These are phyloP conservation scores for Rhodophaea formosa DNA, from an alignment of 2,888 invertebrate genomes.

Conservation along the genomic window DNA sequence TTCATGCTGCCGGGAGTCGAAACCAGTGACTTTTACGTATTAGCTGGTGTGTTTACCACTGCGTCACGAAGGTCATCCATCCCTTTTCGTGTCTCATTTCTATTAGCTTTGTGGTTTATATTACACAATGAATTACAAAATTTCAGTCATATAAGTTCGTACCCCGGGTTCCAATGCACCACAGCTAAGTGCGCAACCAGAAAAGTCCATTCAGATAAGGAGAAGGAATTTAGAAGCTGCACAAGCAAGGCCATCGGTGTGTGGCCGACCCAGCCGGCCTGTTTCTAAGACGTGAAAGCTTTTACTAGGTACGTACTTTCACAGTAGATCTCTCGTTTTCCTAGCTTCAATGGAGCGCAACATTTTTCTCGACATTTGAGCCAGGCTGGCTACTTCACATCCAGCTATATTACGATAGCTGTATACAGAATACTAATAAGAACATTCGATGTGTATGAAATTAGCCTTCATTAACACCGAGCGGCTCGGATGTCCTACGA, in stretches of 20 bases:
- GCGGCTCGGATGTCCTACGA: constrained; percentile 12
- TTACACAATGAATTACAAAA: no score
- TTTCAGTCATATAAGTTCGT: no score
- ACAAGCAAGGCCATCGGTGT: constrained; percentile 22
- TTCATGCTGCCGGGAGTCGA: no score
- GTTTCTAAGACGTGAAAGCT: constrained; percentile 10
- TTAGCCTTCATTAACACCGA: constrained; percentile 13
- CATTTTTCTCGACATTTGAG: neutral
- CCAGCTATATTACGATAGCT: constrained; percentile 2
- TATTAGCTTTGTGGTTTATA: no score
- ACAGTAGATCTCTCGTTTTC: constrained; percentile 7
- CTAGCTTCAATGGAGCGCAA: constrained; percentile 4
- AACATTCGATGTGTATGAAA: constrained; percentile 8
- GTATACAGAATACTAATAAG: constrained; percentile 15
- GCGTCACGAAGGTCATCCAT: no score
- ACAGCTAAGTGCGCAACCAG: no score
- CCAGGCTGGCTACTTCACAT: neutral
- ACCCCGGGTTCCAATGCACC: no score
- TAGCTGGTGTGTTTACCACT: no score
- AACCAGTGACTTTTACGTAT: no score
- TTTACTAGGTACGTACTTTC: constrained; percentile 10
- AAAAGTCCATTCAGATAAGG: no score
- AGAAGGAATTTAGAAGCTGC: no score
- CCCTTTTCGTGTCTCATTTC: no score
- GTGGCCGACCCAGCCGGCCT: constrained; percentile 23